Evolutionary conservation across 2,797 vertebrate species (phyloP).

Genomic region (Rhabdophis nuchalis): DNA sequence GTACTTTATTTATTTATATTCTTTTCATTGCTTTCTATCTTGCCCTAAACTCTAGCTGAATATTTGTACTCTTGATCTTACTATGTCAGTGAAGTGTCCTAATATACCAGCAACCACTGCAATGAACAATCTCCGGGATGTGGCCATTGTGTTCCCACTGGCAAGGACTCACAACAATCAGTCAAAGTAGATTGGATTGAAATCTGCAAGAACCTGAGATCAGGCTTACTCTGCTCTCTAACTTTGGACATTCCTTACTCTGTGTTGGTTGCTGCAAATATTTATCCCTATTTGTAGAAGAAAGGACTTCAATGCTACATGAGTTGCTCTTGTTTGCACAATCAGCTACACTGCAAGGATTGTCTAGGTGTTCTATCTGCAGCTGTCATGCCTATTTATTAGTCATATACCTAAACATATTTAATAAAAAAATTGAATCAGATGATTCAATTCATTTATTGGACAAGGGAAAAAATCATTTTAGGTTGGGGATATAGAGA

Average conservation of each 20-base stretch:
- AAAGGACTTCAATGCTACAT: neutral
- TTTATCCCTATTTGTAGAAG: neutral
- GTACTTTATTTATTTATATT: neutral
- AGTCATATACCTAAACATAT: neutral
- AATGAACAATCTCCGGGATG: neutral
- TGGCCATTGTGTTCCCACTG: neutral
- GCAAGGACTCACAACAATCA: neutral
- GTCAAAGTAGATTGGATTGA: neutral
- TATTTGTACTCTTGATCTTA: neutral
- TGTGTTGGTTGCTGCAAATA: neutral
- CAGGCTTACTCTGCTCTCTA: neutral
- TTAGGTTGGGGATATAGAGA: neutral
- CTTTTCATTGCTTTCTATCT: neutral
- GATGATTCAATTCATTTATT: neutral
- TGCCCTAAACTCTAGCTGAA: neutral
- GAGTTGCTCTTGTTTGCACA: neutral
- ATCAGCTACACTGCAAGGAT: neutral
- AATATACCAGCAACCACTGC: neutral
- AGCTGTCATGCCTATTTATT: neutral
- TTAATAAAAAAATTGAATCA: neutral
- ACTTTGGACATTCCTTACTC: neutral
- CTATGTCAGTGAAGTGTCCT: neutral
- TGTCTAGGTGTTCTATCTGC: neutral
- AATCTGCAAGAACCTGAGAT: neutral
- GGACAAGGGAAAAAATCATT: neutral